Evolutionary conservation across 2,113 vertebrate genomes (phyloP).

Genomic region (Thalassoma bifasciatum): DNA sequence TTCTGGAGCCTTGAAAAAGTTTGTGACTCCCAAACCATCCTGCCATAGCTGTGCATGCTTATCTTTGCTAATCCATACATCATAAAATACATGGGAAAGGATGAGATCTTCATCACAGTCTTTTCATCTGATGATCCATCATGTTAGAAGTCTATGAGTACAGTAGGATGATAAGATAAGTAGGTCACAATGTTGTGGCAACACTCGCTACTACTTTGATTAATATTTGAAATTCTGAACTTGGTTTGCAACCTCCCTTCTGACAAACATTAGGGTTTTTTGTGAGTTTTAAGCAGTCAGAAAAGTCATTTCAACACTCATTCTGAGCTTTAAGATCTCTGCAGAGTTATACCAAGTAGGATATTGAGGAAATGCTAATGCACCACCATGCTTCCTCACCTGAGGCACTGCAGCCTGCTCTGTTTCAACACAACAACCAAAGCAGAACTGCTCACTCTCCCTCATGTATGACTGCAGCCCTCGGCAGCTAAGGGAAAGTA

Average conservation of each 20-base stretch:
- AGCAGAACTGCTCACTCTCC: constrained; percentile 48
- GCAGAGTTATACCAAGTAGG: constrained; percentile 52
- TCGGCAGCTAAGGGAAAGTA: constrained; percentile 24
- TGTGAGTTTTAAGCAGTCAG: constrained; percentile 17
- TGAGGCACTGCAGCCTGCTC: constrained; percentile 60
- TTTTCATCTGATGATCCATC: constrained; percentile 49
- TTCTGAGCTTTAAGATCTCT: constrained; percentile 33
- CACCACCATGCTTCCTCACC: constrained; percentile 57
- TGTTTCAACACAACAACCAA: constrained; percentile 55
- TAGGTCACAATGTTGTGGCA: constrained; percentile 34
- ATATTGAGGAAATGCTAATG: constrained; percentile 71
- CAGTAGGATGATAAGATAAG: constrained; percentile 46
- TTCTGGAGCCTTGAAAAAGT: constrained; percentile 35
- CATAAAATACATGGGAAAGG: constrained; percentile 37
- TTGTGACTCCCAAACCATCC: constrained; percentile 45
- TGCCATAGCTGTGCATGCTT: constrained; percentile 8
- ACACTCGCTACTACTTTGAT: constrained; percentile 18
- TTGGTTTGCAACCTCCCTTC: constrained; percentile 7
- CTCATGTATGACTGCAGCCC: constrained; percentile 36
- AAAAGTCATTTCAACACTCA: constrained; percentile 25
- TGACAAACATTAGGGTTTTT: constrained; percentile 23
- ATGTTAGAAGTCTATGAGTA: constrained; percentile 52
- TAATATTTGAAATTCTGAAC: constrained; percentile 17
- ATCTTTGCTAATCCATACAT: constrained; percentile 48
- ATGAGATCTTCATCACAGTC: constrained; percentile 40